These are phyloP conservation scores for Drosophila ironensis DNA, from an alignment of 1,140 invertebrate species.

Conservation along the genomic window DNA sequence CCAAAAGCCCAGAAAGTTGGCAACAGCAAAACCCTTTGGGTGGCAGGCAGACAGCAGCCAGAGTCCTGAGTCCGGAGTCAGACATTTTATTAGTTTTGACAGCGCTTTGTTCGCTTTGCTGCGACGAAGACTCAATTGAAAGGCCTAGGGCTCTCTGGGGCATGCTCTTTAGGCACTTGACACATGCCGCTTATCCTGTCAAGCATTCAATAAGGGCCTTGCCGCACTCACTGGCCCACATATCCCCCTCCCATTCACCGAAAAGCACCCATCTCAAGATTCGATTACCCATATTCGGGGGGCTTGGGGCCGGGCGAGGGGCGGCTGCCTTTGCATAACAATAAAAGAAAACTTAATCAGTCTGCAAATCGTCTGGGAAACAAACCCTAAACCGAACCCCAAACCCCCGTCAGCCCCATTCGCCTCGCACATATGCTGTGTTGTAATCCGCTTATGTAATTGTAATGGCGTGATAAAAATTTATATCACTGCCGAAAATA, in stretches of 20 bases:
- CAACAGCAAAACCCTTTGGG: slow-evolving; percentile 47
- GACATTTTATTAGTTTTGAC: slow-evolving; percentile 81
- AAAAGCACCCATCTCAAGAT: slow-evolving; percentile 3
- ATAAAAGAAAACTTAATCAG: slow-evolving; percentile 75
- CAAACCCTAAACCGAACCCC: neutral
- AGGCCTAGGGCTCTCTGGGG: slow-evolving; percentile 44
- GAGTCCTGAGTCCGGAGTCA: too few species aligned
- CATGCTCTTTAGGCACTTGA: slow-evolving; percentile 70
- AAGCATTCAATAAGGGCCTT: slow-evolving; percentile 49
- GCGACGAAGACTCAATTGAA: slow-evolving; percentile 47
- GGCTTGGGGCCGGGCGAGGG: slow-evolving; percentile 9
- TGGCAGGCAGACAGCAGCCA: too few species aligned
- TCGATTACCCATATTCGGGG: slow-evolving; percentile 37
- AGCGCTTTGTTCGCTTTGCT: slow-evolving; percentile 64
- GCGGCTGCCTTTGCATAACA: slow-evolving; percentile 53
- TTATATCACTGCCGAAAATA: slow-evolving; percentile 75
- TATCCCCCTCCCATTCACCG: neutral
- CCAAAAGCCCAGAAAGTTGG: slow-evolving; percentile 10
- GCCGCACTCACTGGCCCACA: slow-evolving; percentile 2
- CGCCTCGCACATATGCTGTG: slow-evolving; percentile 20
- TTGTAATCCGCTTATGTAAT: slow-evolving; percentile 73
- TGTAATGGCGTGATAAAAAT: slow-evolving; percentile 78
- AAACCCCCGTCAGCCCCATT: neutral
- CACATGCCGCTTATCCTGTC: slow-evolving; percentile 67
- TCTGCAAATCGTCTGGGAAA: slow-evolving; percentile 64